Evolutionary conservation across 2,113 vertebrate genomes (phyloP), one percentile per base, ranked within the genome.

Genomic region (Podarcis cretensis): DNA sequence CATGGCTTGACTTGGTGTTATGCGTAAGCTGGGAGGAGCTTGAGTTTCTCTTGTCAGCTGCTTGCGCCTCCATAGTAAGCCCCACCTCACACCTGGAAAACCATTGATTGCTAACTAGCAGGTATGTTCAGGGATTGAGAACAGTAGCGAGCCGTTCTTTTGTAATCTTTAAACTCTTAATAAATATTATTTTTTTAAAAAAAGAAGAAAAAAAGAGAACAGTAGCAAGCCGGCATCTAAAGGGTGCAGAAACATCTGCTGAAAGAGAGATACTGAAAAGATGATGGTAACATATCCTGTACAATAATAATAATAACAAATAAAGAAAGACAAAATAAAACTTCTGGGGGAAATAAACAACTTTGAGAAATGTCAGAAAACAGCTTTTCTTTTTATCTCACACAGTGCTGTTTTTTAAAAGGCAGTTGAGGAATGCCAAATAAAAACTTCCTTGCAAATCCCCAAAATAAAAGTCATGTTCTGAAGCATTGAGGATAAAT

Each of bases 351-450:
- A 54, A 59, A 74, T 74, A 84, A 84, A 74, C 83, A 59, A 54
- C 32, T 37, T 63, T 77, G 25, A 27, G 25, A 77, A 40, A 85
- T 85, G 84, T 85, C 73, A 66, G 74, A 85, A 85, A 65, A 20
- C 84, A 85, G 68, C 32, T 76, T 85, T 85, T 85, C 84, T 85
- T 77, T 32, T 85, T 77, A 30, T 85, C 83, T 76, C 13, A 20
- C 73, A 65, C 25, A 40, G 30, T 23, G 27, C 23, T 32, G 37
- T 63, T 63, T 63, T 63, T 63, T 14, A 63, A 63, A 63, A 63
- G 59, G 27, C 35, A 30, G 81, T 68, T 68, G 12, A 83, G 35
- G 71, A 74, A 75, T 85, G 84, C 73, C 23, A 85, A 63, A 85
- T 76, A 40, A 85, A 85, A 85, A 63, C 57, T 76, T 30, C 54